These are phyloP conservation scores for Melanargia galathea DNA, from an alignment of 2,888 invertebrate genomes.

Conservation along the genomic window DNA sequence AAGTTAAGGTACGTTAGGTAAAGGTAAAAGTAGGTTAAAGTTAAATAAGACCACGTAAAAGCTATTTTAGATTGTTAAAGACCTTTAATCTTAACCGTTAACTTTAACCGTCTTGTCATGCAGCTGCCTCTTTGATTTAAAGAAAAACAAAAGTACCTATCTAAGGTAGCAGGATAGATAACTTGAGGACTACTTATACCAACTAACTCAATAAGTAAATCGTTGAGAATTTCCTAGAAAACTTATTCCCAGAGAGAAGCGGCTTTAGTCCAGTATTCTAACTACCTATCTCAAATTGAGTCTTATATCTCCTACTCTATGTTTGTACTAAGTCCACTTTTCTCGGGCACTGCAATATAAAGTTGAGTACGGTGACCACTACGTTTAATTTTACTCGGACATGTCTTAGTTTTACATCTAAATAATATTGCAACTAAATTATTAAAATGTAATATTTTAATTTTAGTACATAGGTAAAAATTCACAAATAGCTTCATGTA, in stretches of 20 bases:
- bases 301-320: constrained; percentile 9
- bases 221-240: not conserved
- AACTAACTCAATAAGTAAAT: constrained; percentile 16
- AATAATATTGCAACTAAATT: too few relatives aligned
- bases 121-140: not conserved
- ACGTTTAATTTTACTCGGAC: not conserved
- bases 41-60: too few relatives aligned
- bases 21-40: too few relatives aligned
- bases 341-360: constrained; percentile 17
- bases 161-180: not conserved
- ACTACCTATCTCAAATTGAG: constrained; percentile 21
- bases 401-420: not conserved
- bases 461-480: too few relatives aligned
- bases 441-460: too few relatives aligned
- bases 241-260: constrained; percentile 3
- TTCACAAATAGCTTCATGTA: too few relatives aligned
- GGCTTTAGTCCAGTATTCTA: constrained; percentile 1
- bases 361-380: constrained; percentile 13
- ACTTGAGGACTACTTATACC: not conserved
- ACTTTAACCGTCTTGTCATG: too few relatives aligned
- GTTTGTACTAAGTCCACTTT: constrained; percentile 23
- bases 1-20: too few relatives aligned
- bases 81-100: too few relatives aligned
- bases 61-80: too few relatives aligned
- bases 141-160: not conserved